Evolutionary conservation across 1,140 invertebrate species (phyloP).

Genomic region (Hylyphantes graminicola): DNA sequence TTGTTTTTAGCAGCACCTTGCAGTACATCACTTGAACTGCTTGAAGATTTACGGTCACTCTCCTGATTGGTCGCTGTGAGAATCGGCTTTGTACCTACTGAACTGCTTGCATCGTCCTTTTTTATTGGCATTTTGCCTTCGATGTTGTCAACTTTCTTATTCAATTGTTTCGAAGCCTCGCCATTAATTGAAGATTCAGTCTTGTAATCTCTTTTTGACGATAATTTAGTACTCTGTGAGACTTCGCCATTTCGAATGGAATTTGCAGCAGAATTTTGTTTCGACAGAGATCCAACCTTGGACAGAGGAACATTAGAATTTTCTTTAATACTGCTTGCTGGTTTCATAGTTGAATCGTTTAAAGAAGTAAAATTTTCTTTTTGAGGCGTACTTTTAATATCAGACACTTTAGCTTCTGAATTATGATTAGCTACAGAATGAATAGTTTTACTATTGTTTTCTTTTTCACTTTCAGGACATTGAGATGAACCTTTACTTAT

Average conservation of each 20-base stretch:
- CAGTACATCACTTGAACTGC: constrained; percentile 6
- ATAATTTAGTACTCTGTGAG: background rate
- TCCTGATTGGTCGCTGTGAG: constrained; percentile 19
- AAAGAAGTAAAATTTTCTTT: background rate
- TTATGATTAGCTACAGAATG: background rate
- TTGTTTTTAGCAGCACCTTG: constrained; percentile 23
- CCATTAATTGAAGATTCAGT: constrained; percentile 47
- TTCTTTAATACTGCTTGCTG: background rate
- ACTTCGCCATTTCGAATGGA: background rate
- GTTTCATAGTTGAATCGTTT: background rate
- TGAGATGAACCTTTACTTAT: background rate
- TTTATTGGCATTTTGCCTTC: constrained; percentile 58
- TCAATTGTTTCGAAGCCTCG: background rate
- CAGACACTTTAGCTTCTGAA: background rate
- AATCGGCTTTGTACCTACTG: constrained; percentile 11
- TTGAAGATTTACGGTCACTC: constrained; percentile 52
- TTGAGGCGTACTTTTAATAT: background rate
- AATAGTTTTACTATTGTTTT: background rate
- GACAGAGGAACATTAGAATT: background rate
- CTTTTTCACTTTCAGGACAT: background rate
- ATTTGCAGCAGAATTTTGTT: background rate
- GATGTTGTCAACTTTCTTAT: constrained; percentile 31
- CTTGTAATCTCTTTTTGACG: constrained; percentile 25
- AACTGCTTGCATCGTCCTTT: constrained; percentile 43
- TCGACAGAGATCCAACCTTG: background rate